These are phyloP conservation scores for Sphinx pinastri DNA, from an alignment of 2,888 invertebrate species.

Conservation along the genomic window DNA sequence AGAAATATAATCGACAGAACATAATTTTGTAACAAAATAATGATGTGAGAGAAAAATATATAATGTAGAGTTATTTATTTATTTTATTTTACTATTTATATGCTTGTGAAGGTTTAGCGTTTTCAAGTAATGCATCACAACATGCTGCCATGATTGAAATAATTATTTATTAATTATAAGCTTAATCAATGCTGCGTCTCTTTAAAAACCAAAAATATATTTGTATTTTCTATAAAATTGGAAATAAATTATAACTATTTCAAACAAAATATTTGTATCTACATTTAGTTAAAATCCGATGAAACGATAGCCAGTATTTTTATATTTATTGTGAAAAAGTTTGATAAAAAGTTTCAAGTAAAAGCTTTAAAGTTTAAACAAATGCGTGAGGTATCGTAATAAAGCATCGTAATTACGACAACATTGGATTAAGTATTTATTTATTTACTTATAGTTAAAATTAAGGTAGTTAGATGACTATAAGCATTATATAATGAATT, in stretches of 20 bases:
- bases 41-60: too few relatives aligned
- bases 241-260: background rate
- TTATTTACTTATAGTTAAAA: constrained; percentile 63
- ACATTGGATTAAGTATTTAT: constrained; percentile 64
- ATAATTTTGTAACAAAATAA: too few relatives aligned
- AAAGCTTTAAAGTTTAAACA: constrained; percentile 55
- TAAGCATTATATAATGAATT: constrained; percentile 47
- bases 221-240: background rate
- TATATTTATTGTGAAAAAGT: background rate
- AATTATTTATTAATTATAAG: background rate
- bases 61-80: background rate
- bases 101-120: background rate
- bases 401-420: constrained; percentile 41
- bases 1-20: background rate
- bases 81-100: background rate
- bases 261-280: background rate
- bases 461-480: constrained; percentile 24
- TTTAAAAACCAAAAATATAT: constrained; percentile 3
- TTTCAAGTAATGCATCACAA: background rate
- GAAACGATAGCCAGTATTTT: constrained; percentile 8
- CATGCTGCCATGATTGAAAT: background rate
- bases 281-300: background rate
- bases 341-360: constrained; percentile 34
- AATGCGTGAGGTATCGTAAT: constrained; percentile 45
- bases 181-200: background rate